Conservation (phyloP, 2,797 vertebrate species). For the Paguma larvata region DNA sequence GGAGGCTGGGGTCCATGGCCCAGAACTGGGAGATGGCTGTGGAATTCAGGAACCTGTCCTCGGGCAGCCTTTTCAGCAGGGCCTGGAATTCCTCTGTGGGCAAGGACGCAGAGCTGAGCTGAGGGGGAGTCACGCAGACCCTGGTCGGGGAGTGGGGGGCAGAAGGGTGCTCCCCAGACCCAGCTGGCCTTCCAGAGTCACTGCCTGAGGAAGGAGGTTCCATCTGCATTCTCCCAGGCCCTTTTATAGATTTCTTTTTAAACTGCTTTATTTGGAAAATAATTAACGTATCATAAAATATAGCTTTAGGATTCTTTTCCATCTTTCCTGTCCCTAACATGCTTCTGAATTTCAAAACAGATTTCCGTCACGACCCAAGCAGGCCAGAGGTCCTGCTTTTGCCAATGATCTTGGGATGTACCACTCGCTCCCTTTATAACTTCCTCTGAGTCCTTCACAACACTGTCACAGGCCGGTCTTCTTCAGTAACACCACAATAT, state of each 20-base stretch:
- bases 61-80: slow-evolving; percentile 94
- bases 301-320: background rate
- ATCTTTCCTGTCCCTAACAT: background rate
- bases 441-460: background rate
- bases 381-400: background rate
- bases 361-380: background rate
- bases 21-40: slow-evolving; percentile 95
- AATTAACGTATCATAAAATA: background rate
- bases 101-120: background rate
- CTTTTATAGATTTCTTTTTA: background rate
- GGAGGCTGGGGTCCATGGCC: slow-evolving; percentile 92
- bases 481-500: background rate
- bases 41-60: slow-evolving; percentile 95
- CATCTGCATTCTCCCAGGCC: background rate
- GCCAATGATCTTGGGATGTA: background rate
- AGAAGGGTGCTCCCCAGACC: too few relatives aligned
- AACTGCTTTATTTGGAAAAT: slow-evolving; percentile 14
- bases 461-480: background rate
- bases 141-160: too few relatives aligned
- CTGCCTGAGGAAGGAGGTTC: background rate
- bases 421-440: background rate
- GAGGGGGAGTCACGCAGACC: background rate
- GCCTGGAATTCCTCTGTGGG: slow-evolving; percentile 95
- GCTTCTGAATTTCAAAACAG: slow-evolving; percentile 35
- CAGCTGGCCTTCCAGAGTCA: background rate